These are phyloP conservation scores for Aelia acuminata DNA, from an alignment of 2,888 invertebrate genomes.

Conservation along the genomic window DNA sequence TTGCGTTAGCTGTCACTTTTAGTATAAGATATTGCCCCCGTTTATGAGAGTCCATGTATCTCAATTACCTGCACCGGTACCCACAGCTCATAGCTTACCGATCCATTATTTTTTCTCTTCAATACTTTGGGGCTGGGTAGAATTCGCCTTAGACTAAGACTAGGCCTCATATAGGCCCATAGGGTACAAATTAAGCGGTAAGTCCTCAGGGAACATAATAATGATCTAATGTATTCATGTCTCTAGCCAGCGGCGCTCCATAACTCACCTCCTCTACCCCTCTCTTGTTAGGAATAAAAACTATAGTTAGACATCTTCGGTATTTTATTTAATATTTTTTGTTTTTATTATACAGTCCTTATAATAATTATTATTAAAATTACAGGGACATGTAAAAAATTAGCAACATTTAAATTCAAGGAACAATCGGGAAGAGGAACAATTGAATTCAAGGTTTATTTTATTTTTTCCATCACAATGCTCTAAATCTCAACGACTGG, in stretches of 20 bases:
- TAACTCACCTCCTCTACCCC: background rate
- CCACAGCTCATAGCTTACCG: background rate
- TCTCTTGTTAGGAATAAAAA: conserved; percentile 18
- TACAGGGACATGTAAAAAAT: no score
- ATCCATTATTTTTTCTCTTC: background rate
- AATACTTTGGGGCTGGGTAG: background rate
- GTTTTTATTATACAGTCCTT: background rate
- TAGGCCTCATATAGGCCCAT: background rate
- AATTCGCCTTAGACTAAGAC: no score
- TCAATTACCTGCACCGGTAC: background rate
- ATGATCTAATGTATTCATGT: background rate
- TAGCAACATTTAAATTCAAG: no score
- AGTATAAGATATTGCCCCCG: no score
- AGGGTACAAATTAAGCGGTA: conserved; percentile 7
- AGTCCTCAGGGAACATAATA: background rate
- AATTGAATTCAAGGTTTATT: no score
- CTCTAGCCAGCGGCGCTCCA: background rate
- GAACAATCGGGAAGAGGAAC: no score
- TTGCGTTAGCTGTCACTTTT: no score
- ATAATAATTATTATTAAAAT: background rate
- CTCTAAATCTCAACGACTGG: no score
- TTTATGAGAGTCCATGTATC: background rate
- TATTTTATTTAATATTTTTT: background rate
- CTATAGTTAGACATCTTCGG: background rate
- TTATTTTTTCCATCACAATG: no score